Evolutionary conservation across 2,888 invertebrate species (phyloP).

Genomic region (Drosophila mayaguana): DNA sequence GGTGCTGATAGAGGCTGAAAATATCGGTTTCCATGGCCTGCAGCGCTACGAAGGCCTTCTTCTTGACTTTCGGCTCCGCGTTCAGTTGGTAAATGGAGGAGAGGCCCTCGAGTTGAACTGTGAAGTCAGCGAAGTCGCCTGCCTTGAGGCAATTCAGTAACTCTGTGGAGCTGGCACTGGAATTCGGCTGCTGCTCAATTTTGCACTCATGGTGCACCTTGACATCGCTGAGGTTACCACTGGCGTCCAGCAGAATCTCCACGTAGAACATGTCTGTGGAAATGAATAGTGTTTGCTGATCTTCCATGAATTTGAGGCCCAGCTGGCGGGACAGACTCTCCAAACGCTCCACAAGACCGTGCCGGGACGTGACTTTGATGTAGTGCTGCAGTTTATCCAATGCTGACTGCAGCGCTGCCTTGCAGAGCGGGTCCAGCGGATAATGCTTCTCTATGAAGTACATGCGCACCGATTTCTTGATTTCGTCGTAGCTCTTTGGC

Average conservation of each 20-base stretch:
- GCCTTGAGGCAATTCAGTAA: constrained; percentile 92
- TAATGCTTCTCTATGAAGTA: constrained; percentile 95
- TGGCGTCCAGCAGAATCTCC: constrained; percentile 94
- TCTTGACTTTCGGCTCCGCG: constrained; percentile 95
- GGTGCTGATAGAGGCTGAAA: constrained; percentile 91
- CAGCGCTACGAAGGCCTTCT: constrained; percentile 96
- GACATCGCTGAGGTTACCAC: constrained; percentile 94
- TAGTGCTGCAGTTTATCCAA: constrained; percentile 96
- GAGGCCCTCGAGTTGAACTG: constrained; percentile 95
- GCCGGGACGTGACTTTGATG: constrained; percentile 95
- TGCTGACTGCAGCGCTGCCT: constrained; percentile 94
- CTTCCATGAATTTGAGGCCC: constrained; percentile 95
- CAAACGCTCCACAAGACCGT: constrained; percentile 95
- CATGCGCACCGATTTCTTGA: constrained; percentile 94
- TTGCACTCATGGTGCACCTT: constrained; percentile 96
- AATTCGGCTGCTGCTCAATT: constrained; percentile 91
- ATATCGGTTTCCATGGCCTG: constrained; percentile 96
- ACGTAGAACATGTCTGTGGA: constrained; percentile 98
- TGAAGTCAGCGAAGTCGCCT: constrained; percentile 96
- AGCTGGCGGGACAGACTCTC: constrained; percentile 96
- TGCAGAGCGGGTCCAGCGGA: constrained; percentile 93
- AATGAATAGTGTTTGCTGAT: constrained; percentile 93
- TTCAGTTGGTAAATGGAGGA: constrained; percentile 96
- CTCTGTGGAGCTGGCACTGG: constrained; percentile 86
- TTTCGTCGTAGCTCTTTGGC: constrained; percentile 92